Base-by-base conservation (phyloP, 2,797 vertebrate genomes). In the Eremophila alpestris region DNA sequence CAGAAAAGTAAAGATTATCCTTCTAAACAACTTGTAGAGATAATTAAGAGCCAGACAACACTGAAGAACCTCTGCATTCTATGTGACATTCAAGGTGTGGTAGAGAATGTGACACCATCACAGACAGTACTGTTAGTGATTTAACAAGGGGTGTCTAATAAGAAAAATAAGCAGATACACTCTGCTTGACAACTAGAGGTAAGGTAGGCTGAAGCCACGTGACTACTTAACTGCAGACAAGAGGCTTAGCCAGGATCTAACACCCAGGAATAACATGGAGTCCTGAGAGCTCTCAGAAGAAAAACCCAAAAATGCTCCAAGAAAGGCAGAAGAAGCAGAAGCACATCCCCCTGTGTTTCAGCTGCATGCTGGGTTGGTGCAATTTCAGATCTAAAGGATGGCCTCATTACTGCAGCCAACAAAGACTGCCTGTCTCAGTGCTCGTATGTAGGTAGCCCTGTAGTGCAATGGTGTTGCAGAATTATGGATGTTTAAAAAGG, bases 381-480 rank as follows among this genome's bases (percentile, higher is more conserved):
- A 59, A 27, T 48, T 56, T 73, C 63, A 64, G 46, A 45, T 46
- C 34, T 56, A 20, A 68, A 64, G 46, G 46, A 56, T 40, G 26
- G 30, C 11, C 46, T 68, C 0, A 0, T n/a, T 45, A 43, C 4
- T 36, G 56, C 22, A 45, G 68, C 23, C 19, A 67, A 23, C 22
- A 58, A 45, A 75, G 41, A 29, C 16, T 16, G 12, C 11, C 48
- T 51, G 56, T 21, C 48, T 75, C n/a, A 26, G 38, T 9, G 54
- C 38, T 55, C 2, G 0, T 34, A 24, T 3, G 3, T 0, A 18
- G 38, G 30, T 16, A 81, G 10, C 5, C 16, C 26, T 49, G 2
- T 0, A 64, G 41, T 30, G 29, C 26, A 48, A 36, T 14, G 15
- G 8, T 9, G 23, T 43, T 1, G 3, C 14, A 81, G 40, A 59